phyloP scores from a whole-genome alignment of 2,888 invertebrate species.

The Nomada flava region DNA sequence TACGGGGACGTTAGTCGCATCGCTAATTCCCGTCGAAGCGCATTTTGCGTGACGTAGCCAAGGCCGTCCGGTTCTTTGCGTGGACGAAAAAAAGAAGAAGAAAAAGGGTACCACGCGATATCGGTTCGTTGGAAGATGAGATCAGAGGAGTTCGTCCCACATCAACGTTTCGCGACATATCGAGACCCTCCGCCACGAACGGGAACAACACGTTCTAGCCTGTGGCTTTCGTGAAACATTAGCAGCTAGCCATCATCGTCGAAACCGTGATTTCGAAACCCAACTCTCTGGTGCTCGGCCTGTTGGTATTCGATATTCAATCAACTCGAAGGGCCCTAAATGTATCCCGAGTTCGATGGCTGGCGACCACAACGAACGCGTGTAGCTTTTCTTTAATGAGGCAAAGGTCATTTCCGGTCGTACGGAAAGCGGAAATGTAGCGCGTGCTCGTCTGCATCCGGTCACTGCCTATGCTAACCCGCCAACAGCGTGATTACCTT shows the following conservation, averaged over 20 bases:
- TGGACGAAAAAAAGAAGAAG: not conserved
- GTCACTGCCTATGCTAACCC: conserved; percentile 42
- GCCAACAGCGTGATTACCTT: conserved; percentile 16
- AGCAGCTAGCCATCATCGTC: not conserved
- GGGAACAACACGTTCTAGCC: not conserved
- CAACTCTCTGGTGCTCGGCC: not conserved
- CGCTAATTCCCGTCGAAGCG: conserved; percentile 32
- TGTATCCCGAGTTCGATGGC: not conserved
- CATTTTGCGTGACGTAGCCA: conserved; percentile 33
- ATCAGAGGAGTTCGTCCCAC: conserved; percentile 22
- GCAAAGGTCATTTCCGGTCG: conserved; percentile 78
- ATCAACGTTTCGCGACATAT: conserved; percentile 33
- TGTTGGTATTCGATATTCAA: conserved; percentile 16
- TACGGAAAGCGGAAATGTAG: conserved; percentile 75
- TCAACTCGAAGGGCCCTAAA: not conserved
- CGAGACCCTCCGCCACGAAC: conserved; percentile 10
- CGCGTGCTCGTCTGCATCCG: conserved; percentile 78
- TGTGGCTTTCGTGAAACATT: conserved; percentile 20
- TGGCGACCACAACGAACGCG: conserved; percentile 50
- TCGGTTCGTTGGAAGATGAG: conserved; percentile 27
- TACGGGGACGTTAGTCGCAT: conserved; percentile 8
- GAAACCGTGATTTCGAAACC: conserved; percentile 7
- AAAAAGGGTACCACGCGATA: not conserved
- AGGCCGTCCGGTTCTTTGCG: conserved; percentile 54
- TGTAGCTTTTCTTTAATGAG: conserved; percentile 73